Percentiles rank a stretch among this genome's conserved stretches.
Conservation (phyloP, 2,113 vertebrate species). For the Trichomycterus rosablanca region DNA sequence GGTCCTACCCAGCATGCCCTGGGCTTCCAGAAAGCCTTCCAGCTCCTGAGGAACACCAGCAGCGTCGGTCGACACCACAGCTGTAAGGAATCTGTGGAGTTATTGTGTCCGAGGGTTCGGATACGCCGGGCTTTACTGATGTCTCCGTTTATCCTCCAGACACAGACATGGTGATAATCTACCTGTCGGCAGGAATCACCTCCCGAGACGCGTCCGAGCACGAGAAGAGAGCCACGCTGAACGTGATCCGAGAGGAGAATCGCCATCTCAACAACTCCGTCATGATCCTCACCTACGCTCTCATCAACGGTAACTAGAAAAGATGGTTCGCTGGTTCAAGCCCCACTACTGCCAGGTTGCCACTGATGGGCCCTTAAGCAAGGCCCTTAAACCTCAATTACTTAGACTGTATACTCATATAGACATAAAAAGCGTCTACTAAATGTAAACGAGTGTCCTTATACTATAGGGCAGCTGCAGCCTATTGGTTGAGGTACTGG, state of each 20-base stretch:
- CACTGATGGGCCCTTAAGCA: no score
- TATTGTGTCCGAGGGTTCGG: no score
- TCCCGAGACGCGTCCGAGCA: slow-evolving; percentile 86
- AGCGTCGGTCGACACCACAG: slow-evolving; percentile 76
- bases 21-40: slow-evolving; percentile 95
- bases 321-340: not conserved
- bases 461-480: no score
- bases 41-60: slow-evolving; percentile 87
- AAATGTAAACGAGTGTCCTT: no score
- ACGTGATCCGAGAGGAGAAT: slow-evolving; percentile 91
- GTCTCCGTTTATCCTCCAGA: slow-evolving; percentile 55
- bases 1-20: slow-evolving; percentile 84
- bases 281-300: slow-evolving; percentile 98
- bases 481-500: no score
- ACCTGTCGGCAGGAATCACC: slow-evolving; percentile 90
- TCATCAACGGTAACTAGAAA: slow-evolving; percentile 85
- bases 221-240: slow-evolving; percentile 89
- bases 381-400: no score
- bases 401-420: no score
- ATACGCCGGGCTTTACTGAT: not conserved
- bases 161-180: slow-evolving; percentile 94
- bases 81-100: slow-evolving; percentile 68
- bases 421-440: no score
- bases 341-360: no score
- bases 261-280: slow-evolving; percentile 93